Evolutionary conservation across 2,797 vertebrate genomes (phyloP), one percentile per base, ranked within the genome.

Genomic region (Remorina albescens): DNA sequence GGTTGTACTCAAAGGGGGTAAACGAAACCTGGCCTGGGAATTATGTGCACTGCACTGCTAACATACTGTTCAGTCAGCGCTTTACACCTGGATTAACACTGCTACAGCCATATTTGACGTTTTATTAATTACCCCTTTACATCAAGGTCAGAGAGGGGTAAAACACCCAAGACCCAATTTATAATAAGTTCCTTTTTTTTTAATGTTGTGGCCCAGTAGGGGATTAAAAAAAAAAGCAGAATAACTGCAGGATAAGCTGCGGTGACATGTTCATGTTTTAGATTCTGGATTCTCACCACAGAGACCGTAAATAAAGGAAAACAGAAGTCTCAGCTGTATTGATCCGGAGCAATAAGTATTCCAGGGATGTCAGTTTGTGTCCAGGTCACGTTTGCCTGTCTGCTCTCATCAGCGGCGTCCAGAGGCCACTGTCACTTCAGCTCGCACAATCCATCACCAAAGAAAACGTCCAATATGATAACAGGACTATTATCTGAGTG

Each of bases 11-110:
- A 23, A 34, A 74, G 39, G n/a, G 39, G 30, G 25, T 62, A 25
- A 28, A 28, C 34, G 10, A 44, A 62, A 8, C 54, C 23, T 54
- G n/a, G 16, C 19, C 46, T 71, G 39, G 50, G 21, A 58, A 41
- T 66, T 56, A 44, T 61, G 58, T 60, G 39, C 64, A 60, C 71
- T 47, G 60, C 39, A 57, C 57, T 49, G 36, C 42, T n/a, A 69
- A 71, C 39, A n/a, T 58, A 76, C 60, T 64, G 68, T 65, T 57
- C 53, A 61, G 76, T 66, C 68, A 76, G 71, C 71, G 54, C 51
- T 81, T 87, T 69, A 70, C 55, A 79, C 50, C 42, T 58, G 51
- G 26, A 34, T 46, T 28, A 53, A 50, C 73, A 50, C 47, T 28
- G 70, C 62, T 61, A 23, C 44, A 39, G 67, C 51, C 41, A 37